Evolutionary conservation across 2,797 vertebrate genomes (phyloP).

Genomic region (Acanthis flammea): DNA sequence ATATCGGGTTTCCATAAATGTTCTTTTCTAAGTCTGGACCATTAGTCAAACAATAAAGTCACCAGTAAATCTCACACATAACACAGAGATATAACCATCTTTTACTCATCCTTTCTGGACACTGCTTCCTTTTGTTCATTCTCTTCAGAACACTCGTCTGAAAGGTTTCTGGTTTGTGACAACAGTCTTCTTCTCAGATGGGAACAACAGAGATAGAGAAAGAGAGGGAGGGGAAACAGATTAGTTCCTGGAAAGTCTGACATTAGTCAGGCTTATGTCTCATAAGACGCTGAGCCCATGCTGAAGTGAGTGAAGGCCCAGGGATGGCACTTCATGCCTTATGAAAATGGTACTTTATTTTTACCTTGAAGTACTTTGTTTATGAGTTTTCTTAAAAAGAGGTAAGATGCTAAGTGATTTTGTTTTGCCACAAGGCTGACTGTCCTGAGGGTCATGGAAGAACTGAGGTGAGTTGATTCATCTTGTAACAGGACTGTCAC

Average conservation of each 20-base stretch:
- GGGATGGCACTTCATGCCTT: not conserved
- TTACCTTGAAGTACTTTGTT: not conserved
- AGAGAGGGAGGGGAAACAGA: not conserved
- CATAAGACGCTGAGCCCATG: not conserved
- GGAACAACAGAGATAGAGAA: not conserved
- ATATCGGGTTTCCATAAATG: not conserved
- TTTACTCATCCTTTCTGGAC: not conserved
- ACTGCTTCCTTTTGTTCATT: not conserved
- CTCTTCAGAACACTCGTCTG: not conserved
- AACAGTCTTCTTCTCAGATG: not conserved
- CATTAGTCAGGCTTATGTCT: not conserved
- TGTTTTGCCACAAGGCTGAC: not conserved
- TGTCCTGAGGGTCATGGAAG: not conserved
- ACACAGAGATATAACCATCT: not conserved
- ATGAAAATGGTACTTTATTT: not conserved
- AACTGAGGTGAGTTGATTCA: not conserved
- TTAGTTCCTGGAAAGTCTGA: not conserved
- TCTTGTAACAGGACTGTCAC: not conserved
- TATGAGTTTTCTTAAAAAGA: not conserved
- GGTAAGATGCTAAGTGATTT: not conserved
- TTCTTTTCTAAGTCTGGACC: not conserved
- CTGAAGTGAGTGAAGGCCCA: not conserved
- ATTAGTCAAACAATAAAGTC: not conserved
- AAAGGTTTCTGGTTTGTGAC: not conserved
- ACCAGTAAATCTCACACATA: not conserved